phyloP scores from a whole-genome alignment of 2,888 invertebrate species.

The Fragum fragum region DNA sequence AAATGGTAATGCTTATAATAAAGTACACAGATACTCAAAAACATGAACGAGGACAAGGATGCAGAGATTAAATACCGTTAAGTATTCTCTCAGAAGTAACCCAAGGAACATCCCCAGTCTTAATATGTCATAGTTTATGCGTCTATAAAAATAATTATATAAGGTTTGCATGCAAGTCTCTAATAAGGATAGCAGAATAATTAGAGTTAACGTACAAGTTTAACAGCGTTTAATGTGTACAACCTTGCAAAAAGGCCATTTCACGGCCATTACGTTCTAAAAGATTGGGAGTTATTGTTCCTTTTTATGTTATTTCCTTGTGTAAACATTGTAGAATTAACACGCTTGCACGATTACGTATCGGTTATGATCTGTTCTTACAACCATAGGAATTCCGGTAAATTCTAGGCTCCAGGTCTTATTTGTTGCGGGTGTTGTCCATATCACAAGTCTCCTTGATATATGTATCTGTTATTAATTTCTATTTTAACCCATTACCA shows the following conservation, averaged over 20 bases:
- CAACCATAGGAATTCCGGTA: too few relatives aligned
- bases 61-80: not conserved
- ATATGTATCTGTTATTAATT: too few relatives aligned
- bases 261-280: not conserved
- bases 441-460: too few relatives aligned
- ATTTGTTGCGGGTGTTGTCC: too few relatives aligned
- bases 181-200: not conserved
- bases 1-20: too few relatives aligned
- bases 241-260: slow-evolving; percentile 4
- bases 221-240: slow-evolving; percentile 12
- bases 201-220: not conserved
- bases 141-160: not conserved
- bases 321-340: not conserved
- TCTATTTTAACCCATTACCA: too few relatives aligned
- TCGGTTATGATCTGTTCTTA: not conserved
- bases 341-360: not conserved
- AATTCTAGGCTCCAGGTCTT: too few relatives aligned
- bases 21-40: too few relatives aligned
- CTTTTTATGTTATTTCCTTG: not conserved
- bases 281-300: not conserved
- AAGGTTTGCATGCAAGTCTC: not conserved
- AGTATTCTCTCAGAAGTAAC: not conserved
- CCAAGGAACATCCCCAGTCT: not conserved
- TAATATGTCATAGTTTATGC: not conserved
- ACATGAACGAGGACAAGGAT: not conserved